Evolutionary conservation across 2,888 invertebrate genomes (phyloP).

Genomic region (Amphipoea oculea): DNA sequence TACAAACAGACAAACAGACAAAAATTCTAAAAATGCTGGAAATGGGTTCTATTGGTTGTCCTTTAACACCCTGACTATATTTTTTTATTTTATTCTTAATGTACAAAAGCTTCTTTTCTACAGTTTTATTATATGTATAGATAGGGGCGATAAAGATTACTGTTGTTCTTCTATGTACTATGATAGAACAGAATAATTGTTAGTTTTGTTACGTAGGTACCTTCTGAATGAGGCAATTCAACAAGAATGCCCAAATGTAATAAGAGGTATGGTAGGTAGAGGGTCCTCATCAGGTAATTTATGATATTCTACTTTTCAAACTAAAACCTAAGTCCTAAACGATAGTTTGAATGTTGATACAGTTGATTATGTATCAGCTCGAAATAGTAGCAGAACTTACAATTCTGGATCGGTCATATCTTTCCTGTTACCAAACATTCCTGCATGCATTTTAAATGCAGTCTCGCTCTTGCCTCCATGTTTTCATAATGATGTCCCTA

Average conservation of each 20-base stretch:
- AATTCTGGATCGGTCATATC: not conserved
- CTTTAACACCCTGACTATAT: no score
- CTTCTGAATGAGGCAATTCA: not conserved
- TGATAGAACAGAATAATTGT: not conserved
- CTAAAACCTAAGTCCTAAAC: not conserved
- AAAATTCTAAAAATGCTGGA: no score
- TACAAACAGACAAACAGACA: no score
- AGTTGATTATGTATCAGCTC: not conserved
- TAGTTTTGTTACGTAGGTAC: not conserved
- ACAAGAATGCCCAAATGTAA: not conserved
- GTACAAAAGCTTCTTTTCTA: no score
- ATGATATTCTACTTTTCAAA: not conserved
- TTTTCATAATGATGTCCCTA: not conserved
- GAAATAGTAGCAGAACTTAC: not conserved
- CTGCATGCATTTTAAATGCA: not conserved
- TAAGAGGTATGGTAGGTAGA: no score
- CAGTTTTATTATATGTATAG: no score
- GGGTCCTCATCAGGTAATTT: no score
- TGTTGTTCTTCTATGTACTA: slow-evolving; percentile 24
- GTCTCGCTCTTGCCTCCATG: not conserved
- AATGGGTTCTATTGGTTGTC: no score
- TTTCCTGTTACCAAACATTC: not conserved
- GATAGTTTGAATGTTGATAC: not conserved
- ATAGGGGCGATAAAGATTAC: slow-evolving; percentile 34
- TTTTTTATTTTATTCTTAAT: no score